Evolutionary conservation across 2,888 invertebrate genomes (phyloP).

Genomic region (Podotricha telesiphe): DNA sequence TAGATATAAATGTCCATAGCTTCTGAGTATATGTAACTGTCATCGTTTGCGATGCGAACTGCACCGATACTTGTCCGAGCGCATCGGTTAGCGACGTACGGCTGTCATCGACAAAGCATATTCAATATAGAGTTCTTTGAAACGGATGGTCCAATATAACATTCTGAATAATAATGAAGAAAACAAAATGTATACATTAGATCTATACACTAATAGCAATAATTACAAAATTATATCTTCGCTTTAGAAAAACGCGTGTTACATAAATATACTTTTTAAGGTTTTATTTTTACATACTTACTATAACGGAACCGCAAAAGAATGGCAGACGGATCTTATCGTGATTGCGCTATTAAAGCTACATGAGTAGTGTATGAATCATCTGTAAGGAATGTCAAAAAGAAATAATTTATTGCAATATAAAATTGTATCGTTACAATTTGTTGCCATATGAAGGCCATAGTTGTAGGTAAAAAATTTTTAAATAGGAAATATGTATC

Average conservation of each 20-base stretch:
- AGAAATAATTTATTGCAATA: not conserved
- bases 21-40: constrained; percentile 26
- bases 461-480: not conserved
- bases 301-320: constrained; percentile 37
- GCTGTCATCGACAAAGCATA: constrained; percentile 42
- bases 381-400: constrained; percentile 2
- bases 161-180: constrained; percentile 38
- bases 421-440: not conserved
- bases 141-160: constrained; percentile 38
- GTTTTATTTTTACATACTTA: not conserved
- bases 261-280: not conserved
- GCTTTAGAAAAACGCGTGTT: not conserved
- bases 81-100: constrained; percentile 36
- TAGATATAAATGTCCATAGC: constrained; percentile 17
- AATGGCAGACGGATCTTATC: constrained; percentile 39
- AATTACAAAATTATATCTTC: not conserved
- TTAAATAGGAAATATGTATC: not conserved
- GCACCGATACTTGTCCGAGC: constrained; percentile 33
- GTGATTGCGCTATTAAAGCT: constrained; percentile 33
- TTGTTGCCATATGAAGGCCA: not conserved
- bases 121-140: constrained; percentile 38
- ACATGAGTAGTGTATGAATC: constrained; percentile 29
- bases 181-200: constrained; percentile 11
- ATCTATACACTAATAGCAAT: constrained; percentile 1
- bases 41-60: constrained; percentile 21